Evolutionary conservation across 2,113 vertebrate genomes (phyloP).

Genomic region (Myotis lucifugus): DNA sequence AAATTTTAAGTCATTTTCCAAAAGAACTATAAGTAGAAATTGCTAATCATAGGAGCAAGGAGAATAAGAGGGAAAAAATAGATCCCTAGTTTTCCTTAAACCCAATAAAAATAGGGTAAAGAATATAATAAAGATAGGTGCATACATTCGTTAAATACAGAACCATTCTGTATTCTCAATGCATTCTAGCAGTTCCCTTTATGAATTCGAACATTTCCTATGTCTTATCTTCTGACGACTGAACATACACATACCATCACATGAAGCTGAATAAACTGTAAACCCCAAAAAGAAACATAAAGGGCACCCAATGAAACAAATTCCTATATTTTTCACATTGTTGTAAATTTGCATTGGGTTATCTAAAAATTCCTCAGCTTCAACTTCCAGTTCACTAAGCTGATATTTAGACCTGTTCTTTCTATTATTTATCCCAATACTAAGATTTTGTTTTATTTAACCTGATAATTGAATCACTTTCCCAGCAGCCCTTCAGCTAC

Average conservation of each 20-base stretch:
- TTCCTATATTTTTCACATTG: background rate
- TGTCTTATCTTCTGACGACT: background rate
- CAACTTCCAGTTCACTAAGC: background rate
- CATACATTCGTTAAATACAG: background rate
- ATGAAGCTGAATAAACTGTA: background rate
- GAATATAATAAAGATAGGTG: background rate
- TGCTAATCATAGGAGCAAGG: background rate
- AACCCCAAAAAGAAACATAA: background rate
- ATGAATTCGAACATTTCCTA: background rate
- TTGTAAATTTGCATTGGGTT: background rate
- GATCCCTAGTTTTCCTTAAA: background rate
- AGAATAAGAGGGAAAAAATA: background rate
- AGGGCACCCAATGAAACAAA: background rate
- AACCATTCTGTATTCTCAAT: background rate
- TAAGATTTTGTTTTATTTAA: constrained; percentile 23
- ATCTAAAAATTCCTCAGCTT: background rate
- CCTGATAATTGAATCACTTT: background rate
- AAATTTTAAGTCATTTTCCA: background rate
- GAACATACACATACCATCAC: background rate
- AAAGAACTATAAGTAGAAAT: constrained; percentile 19
- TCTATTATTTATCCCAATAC: background rate
- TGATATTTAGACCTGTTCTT: background rate
- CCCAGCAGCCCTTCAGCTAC: background rate
- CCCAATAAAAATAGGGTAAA: background rate
- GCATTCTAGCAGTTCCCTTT: background rate